Base-by-base conservation (phyloP, 1,140 invertebrate species). In the Asobara japonica region DNA sequence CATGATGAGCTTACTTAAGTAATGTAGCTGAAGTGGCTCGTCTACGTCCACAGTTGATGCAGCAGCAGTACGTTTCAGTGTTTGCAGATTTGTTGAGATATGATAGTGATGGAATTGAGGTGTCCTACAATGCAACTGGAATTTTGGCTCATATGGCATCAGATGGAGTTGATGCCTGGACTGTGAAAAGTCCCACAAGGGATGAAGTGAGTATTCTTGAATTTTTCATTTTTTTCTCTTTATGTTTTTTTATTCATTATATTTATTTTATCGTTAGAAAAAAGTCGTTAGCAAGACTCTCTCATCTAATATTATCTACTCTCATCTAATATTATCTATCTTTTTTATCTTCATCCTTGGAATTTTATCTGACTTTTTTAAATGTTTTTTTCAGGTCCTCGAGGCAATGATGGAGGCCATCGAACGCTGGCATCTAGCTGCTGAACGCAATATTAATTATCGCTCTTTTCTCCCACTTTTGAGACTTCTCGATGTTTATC, bases 51-150 rank as follows among this genome's bases (percentile, higher is more conserved):
- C 90, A 94, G 72, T 88, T 99, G 30, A 97, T 98, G 95, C 92
- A 94, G 27, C 86, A 91, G 71, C 90, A 94, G 77, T 97, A 96
- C 82, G 91, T 99, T 27, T 86, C 89, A 8, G 94, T 97, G 3
- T 98, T 99, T 85, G 93, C 94, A 75, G 89, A 93, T 41, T 88
- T 99, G 10, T 87, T 99, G 8, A 91, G 94, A 68, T 96, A 95
- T 0, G 89, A 90, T 8, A 94, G 93, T 79, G 97, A 98, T 88
- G 97, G 96, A 27, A 99, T 69, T 25, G 33, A 94, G 93, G 96
- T 97, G 60, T 96, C 95, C 80, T 99, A 99, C 86, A 99, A 99
- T 89, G 96, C 97, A 16, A 96, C 96, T 10, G 97, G 97, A 20
- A 97, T 99, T 7, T 89, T 99, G 60, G 94, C 96, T 11, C 97